Base-by-base conservation (phyloP, 2,797 vertebrate genomes). In the Pipistrellus nathusii region DNA sequence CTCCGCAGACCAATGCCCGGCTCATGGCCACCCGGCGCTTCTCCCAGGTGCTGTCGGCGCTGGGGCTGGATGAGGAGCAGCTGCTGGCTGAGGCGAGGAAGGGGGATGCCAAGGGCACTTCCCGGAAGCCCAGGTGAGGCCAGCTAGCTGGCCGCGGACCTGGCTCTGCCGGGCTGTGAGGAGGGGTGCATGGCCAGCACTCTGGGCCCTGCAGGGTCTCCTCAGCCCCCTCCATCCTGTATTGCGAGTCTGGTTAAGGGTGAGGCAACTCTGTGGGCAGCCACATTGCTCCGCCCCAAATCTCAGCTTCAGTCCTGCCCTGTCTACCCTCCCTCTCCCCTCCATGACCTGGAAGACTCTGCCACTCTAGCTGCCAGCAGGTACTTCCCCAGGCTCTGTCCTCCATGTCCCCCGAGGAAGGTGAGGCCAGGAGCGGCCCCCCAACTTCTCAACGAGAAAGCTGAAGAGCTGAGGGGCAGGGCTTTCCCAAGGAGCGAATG, bases 121-220 rank as follows among this genome's bases (percentile, higher is more conserved):
- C 98, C 83, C 64, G 51, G 68, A 98, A 98, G 1, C 97, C 98
- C 91, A 98, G 98, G 78, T 97, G 96, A 80, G 98, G 96, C 55
- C 97, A 97, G 5, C 94, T 98, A 11, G 69, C 38, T 53, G 25
- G 83, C 46, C 46, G 6, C 38, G 80, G 95, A 97, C 38, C 95
- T 98, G 17, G 98, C 66, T 71, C 38, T 88, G 44, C 21, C 11
- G 7, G 17, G 27, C 30, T 83, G 38, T 13, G 30, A n/a, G 6
- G 17, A 38, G 93, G 95, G 86, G 64, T 12, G 96, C 20, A 32
- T 30, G 25, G 32, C 23, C 69, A 51, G 20, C 38, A 38, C 46
- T 41, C 66, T 20, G 51, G 23, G 51, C 57, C 55, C 87, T 23
- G 6, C 1, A 46, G 53, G 20, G 14, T 75, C 59, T 78, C 55